A percentile compares a stretch with the other conserved stretches of the same genome.
Evolutionary conservation across 1,140 invertebrate species (phyloP).

Genomic region (Saccostrea cuccullata): DNA sequence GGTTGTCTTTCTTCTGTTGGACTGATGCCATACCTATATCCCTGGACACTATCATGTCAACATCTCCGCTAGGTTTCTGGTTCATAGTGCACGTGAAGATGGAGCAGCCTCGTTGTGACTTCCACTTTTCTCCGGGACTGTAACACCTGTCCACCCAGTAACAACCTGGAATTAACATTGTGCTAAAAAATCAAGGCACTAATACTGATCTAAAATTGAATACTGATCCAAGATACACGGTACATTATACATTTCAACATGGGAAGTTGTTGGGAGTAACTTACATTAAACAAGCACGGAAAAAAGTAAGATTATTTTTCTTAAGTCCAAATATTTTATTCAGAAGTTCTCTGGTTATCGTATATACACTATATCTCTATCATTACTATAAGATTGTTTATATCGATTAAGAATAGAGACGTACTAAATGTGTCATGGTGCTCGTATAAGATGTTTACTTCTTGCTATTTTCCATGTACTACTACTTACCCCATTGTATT

Average conservation of each 20-base stretch:
- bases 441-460: background rate
- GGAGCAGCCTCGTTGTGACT: slow-evolving; percentile 6
- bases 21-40: background rate
- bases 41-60: slow-evolving; percentile 4
- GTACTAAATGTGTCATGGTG: background rate
- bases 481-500: background rate
- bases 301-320: no score
- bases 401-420: no score
- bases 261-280: no score
- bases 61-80: slow-evolving; percentile 2
- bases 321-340: no score
- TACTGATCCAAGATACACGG: background rate
- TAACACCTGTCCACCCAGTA: slow-evolving; percentile 23
- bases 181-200: background rate
- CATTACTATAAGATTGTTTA: no score
- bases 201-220: background rate
- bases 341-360: no score
- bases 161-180: background rate
- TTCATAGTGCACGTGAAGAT: background rate
- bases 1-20: background rate
- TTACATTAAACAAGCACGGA: no score
- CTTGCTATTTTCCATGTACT: background rate
- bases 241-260: no score
- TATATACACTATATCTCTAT: no score
- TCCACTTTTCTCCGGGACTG: background rate